phyloP scores from a whole-genome alignment of 2,113 vertebrate species.

The Menura novaehollandiae region DNA sequence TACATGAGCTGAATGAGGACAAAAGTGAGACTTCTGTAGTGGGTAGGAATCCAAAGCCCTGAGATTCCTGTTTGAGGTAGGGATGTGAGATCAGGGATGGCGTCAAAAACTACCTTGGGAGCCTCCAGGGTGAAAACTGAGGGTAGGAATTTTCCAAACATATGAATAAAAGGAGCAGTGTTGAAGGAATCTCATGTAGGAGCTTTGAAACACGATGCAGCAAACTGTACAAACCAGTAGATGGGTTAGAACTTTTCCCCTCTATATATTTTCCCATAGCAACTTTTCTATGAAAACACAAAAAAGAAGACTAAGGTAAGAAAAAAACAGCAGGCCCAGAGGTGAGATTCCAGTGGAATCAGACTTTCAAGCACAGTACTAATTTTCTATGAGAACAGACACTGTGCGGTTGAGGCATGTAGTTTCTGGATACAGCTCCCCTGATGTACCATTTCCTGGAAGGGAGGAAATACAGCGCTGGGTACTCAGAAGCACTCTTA shows the following conservation, averaged over 20 bases:
- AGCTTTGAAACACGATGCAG: not conserved
- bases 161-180: not conserved
- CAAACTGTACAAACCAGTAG: not conserved
- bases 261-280: not conserved
- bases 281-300: not conserved
- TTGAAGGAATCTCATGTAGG: not conserved
- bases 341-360: not conserved
- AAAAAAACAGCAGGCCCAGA: not conserved
- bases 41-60: not conserved
- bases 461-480: not conserved
- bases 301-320: not conserved
- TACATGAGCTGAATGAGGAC: not conserved
- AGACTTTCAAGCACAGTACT: not conserved
- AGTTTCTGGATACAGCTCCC: not conserved
- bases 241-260: not conserved
- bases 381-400: not conserved
- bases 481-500: not conserved
- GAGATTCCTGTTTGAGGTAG: not conserved
- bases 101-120: not conserved
- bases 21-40: not conserved
- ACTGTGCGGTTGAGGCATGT: not conserved
- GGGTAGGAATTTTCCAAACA: not conserved
- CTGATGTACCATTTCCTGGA: not conserved
- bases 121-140: not conserved
- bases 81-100: not conserved